These are phyloP conservation scores for Patiria miniata DNA, from an alignment of 35 echinoderm and acorn worm genomes.

Conservation along the genomic window DNA sequence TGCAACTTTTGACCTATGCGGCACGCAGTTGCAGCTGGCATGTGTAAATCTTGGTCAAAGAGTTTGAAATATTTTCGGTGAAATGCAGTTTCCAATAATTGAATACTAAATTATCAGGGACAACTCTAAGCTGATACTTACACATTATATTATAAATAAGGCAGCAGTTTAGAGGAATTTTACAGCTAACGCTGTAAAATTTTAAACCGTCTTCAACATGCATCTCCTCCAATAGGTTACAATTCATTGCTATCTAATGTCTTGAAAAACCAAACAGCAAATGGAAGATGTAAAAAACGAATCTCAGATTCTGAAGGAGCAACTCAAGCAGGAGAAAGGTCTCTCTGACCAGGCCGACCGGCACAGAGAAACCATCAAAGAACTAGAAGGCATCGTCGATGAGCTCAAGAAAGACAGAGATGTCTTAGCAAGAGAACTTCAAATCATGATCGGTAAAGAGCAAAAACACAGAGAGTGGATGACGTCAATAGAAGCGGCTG, in stretches of 20 bases:
- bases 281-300: constrained; percentile 53
- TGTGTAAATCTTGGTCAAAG: too few relatives aligned
- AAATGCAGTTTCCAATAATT: too few relatives aligned
- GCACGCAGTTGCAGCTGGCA: too few relatives aligned
- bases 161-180: too few relatives aligned
- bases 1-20: too few relatives aligned
- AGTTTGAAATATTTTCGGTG: too few relatives aligned
- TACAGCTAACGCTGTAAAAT: background rate
- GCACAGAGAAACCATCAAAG: constrained; percentile 50
- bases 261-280: constrained; percentile 45
- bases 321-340: constrained; percentile 56
- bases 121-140: too few relatives aligned
- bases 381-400: constrained; percentile 67
- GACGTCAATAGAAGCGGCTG: constrained; percentile 29
- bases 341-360: constrained; percentile 39
- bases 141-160: too few relatives aligned
- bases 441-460: constrained; percentile 82
- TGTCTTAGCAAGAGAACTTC: constrained; percentile 86
- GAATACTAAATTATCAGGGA: too few relatives aligned
- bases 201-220: background rate
- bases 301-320: constrained; percentile 35
- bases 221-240: background rate
- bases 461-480: constrained; percentile 60
- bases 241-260: too few relatives aligned
- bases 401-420: constrained; percentile 92